These are phyloP conservation scores for Ondatra zibethicus DNA, from an alignment of 2,113 vertebrate species.

Conservation along the genomic window DNA sequence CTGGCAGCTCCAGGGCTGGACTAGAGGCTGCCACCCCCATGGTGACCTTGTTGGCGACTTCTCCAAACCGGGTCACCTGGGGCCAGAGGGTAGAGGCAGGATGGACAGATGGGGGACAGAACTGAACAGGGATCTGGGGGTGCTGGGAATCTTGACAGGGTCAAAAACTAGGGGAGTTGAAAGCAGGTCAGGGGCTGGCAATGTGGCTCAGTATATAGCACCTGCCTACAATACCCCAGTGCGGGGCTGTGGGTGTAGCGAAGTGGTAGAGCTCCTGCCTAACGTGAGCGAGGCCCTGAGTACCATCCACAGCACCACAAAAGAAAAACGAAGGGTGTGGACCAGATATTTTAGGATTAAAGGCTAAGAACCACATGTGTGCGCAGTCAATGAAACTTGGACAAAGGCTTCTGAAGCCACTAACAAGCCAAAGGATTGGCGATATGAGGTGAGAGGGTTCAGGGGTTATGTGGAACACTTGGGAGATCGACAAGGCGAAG, in stretches of 20 bases:
- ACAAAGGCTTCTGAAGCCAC: neutral
- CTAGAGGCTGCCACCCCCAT: slow-evolving; percentile 83
- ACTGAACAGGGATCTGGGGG: neutral
- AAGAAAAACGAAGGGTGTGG: neutral
- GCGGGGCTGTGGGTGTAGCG: neutral
- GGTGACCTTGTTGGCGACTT: slow-evolving; percentile 82
- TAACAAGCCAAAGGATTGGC: neutral
- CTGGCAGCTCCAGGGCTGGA: slow-evolving; percentile 77
- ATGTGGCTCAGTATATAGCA: neutral
- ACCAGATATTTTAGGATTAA: neutral
- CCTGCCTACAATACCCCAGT: neutral
- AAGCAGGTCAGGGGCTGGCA: neutral
- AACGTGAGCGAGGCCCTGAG: neutral
- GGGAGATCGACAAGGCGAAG: neutral
- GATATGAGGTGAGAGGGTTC: neutral
- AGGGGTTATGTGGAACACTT: neutral
- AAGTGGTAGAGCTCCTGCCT: neutral
- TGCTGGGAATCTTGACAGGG: neutral
- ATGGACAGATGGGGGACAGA: neutral
- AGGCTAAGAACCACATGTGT: neutral
- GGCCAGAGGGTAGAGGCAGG: slow-evolving; percentile 17
- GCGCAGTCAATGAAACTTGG: neutral
- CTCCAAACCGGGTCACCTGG: slow-evolving; percentile 83
- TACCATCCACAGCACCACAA: neutral
- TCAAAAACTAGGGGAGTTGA: neutral